Evolutionary conservation across 2,888 invertebrate genomes (phyloP).

Genomic region (Meghimatium bilineatum): DNA sequence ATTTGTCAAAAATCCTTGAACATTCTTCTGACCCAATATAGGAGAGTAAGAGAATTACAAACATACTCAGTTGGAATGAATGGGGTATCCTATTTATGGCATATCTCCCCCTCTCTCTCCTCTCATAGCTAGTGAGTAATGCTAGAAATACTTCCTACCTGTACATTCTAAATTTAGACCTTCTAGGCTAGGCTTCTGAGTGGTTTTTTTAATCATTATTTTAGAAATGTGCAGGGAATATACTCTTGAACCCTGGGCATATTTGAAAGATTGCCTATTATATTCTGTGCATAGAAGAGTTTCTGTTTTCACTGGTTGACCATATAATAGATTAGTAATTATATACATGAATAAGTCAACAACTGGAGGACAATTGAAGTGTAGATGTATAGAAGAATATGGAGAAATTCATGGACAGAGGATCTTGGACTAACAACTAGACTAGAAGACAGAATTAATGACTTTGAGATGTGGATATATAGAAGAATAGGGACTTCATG

Average conservation of each 20-base stretch:
- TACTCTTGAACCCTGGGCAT: background rate
- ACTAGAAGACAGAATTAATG: too few relatives aligned
- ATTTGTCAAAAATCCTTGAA: background rate
- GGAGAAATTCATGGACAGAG: too few relatives aligned
- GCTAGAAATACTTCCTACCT: conserved; percentile 26
- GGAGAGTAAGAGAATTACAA: background rate
- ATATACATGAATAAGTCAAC: too few relatives aligned
- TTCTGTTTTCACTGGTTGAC: too few relatives aligned
- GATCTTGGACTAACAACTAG: too few relatives aligned
- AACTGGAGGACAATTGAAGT: too few relatives aligned
- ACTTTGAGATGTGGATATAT: too few relatives aligned
- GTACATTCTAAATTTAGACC: conserved; percentile 1
- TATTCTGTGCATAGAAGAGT: too few relatives aligned
- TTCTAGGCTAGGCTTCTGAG: background rate
- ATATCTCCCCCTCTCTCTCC: background rate
- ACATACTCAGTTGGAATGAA: conserved; percentile 2
- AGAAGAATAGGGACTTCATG: too few relatives aligned
- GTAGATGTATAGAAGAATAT: too few relatives aligned
- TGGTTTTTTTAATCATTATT: background rate
- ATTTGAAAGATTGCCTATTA: background rate
- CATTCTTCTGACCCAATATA: background rate
- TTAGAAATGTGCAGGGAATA: background rate
- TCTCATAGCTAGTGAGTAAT: conserved; percentile 2
- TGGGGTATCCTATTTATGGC: background rate
- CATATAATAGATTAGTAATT: too few relatives aligned